phyloP scores from a whole-genome alignment of 2,797 vertebrate species.

The Pangasius sanitwongsei region DNA sequence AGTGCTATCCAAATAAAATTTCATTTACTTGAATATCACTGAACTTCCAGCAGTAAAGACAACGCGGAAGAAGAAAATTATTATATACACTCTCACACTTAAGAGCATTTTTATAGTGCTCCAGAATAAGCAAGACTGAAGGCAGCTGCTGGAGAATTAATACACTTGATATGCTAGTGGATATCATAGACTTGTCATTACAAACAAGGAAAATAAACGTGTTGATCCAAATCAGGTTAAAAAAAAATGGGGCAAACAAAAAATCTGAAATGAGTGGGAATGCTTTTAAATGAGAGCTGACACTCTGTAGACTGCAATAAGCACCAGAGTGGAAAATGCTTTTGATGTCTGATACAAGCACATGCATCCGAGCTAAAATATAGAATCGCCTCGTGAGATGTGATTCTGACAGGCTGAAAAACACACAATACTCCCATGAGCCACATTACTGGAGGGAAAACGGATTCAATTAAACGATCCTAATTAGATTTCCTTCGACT shows the following conservation, averaged over 20 bases:
- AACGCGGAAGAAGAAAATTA: too few relatives aligned
- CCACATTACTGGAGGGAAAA: constrained; percentile 52
- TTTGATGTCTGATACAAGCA: not conserved
- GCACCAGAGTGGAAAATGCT: constrained; percentile 16
- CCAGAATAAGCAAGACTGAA: constrained; percentile 1
- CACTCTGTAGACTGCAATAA: not conserved
- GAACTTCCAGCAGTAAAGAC: not conserved
- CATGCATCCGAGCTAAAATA: constrained; percentile 6
- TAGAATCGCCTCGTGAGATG: constrained; percentile 8
- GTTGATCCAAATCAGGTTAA: not conserved
- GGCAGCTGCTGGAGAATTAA: not conserved
- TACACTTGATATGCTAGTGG: not conserved
- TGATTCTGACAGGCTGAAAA: constrained; percentile 39
- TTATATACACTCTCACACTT: too few relatives aligned
- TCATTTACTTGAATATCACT: not conserved
- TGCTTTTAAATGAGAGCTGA: not conserved
- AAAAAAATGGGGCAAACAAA: not conserved
- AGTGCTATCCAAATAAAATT: not conserved
- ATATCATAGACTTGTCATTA: not conserved
- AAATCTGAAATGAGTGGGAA: not conserved
- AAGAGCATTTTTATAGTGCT: not conserved
- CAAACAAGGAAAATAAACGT: not conserved
- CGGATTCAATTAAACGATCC: constrained; percentile 59
- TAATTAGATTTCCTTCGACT: constrained; percentile 57
- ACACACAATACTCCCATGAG: constrained; percentile 51